Base-by-base conservation (phyloP, 2,797 vertebrate species). In the Myripristis murdjan region DNA sequence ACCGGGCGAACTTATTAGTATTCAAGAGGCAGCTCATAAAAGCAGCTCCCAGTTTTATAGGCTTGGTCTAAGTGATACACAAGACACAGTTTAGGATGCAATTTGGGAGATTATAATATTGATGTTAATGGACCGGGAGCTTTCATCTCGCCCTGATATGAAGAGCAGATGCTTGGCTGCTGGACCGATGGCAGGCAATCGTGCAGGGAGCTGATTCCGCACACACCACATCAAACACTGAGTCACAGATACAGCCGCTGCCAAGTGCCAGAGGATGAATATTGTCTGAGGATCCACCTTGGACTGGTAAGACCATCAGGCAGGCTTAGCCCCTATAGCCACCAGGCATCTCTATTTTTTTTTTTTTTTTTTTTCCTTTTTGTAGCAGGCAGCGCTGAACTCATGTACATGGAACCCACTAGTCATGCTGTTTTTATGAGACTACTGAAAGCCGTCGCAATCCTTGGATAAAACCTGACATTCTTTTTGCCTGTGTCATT, bases 121-220 rank as follows among this genome's bases (percentile, higher is more conserved):
- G 88, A 89, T 86, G 85, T 87, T 92, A 91, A 91, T 87, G 84
- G 85, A 86, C 56, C 53, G 41, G 71, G 83, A 91, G 80, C 75
- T 92, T 87, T 88, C 65, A 82, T 91, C 86, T 87, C 78, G 64
- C 84, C 70, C 82, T 84, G 79, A 88, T 92, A 93, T 92, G 74
- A 83, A 78, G 80, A 94, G 86, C 93, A 94, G 93, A 93, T 94
- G 91, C 91, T 83, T 85, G 87, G 77, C 88, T 70, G 73, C 74
- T 54, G 72, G 79, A 86, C 52, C 43, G 41, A 81, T 83, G 53
- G 8, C 78, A 81, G 70, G 74, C 83, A 53, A 71, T 84, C 80
- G 64, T 72, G 73, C 66, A 65, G 82, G 61, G 69, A 78, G 55
- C 59, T 43, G 56, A 77, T 72, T 84, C 81, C 70, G 81, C 81